Percentiles rank a stretch among this genome's conserved stretches.
These are phyloP conservation scores for Oncorhynchus gorbuscha DNA, from an alignment of 2,113 vertebrate genomes.

Conservation along the genomic window DNA sequence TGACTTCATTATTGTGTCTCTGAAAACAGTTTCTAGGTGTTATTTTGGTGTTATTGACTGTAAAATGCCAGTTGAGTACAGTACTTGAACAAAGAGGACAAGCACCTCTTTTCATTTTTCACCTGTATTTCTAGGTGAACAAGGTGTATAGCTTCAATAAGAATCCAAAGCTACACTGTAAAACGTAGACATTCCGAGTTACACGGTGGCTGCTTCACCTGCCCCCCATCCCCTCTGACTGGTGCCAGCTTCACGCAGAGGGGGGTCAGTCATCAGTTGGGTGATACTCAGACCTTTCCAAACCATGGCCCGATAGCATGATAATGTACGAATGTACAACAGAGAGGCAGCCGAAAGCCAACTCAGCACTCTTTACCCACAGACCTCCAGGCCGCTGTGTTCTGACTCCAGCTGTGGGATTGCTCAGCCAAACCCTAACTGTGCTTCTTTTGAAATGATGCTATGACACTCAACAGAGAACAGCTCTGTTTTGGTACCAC, in stretches of 20 bases:
- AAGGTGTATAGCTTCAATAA: too few relatives aligned
- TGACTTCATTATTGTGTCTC: neutral
- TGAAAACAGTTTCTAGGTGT: neutral
- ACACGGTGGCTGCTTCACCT: neutral
- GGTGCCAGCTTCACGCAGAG: slow-evolving; percentile 15
- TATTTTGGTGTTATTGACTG: neutral
- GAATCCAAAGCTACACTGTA: too few relatives aligned
- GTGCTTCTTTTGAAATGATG: slow-evolving; percentile 14
- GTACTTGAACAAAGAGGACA: too few relatives aligned
- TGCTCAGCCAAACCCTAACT: slow-evolving; percentile 16
- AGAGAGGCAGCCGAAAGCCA: slow-evolving; percentile 2
- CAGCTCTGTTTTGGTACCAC: slow-evolving; percentile 17
- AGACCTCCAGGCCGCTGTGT: slow-evolving; percentile 24
- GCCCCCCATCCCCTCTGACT: neutral
- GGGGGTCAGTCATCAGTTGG: slow-evolving; percentile 11
- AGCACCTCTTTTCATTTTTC: neutral
- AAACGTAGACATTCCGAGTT: neutral
- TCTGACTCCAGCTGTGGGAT: slow-evolving; percentile 23
- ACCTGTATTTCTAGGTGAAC: too few relatives aligned
- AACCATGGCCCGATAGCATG: slow-evolving; percentile 3
- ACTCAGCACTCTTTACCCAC: slow-evolving; percentile 16
- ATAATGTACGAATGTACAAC: slow-evolving; percentile 10
- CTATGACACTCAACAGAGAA: slow-evolving; percentile 40
- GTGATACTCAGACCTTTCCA: slow-evolving; percentile 21
- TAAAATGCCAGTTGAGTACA: too few relatives aligned